phyloP scores from a whole-genome alignment of 2,888 invertebrate species.

The Hirtodrosophila alboralis region DNA sequence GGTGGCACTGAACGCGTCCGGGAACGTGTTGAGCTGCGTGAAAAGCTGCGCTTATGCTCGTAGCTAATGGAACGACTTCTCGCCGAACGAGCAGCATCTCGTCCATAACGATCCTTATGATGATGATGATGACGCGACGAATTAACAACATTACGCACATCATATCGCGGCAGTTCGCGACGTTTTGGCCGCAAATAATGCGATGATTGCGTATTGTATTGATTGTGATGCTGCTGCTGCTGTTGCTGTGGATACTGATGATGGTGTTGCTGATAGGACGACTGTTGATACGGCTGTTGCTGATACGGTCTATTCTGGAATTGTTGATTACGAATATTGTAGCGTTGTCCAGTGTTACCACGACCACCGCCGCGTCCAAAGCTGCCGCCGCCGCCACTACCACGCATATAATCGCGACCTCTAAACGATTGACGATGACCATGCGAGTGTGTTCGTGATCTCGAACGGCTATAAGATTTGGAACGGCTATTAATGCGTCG shows the following conservation, averaged over 20 bases:
- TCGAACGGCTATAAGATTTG: slow-evolving; percentile 59
- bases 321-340: slow-evolving; percentile 54
- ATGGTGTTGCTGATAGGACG: slow-evolving; percentile 22
- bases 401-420: slow-evolving; percentile 23
- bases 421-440: slow-evolving; percentile 29
- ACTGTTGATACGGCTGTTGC: slow-evolving; percentile 15
- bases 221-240: slow-evolving; percentile 37
- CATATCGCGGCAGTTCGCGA: slow-evolving; percentile 92
- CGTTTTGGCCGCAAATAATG: slow-evolving; percentile 85
- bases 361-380: slow-evolving; percentile 23
- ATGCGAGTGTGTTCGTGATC: slow-evolving; percentile 61
- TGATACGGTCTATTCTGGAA: slow-evolving; percentile 46
- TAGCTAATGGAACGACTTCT: slow-evolving; percentile 80
- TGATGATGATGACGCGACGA: slow-evolving; percentile 83
- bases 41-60: slow-evolving; percentile 58
- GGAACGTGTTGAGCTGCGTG: slow-evolving; percentile 71
- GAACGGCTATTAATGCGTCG: slow-evolving; percentile 60
- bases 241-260: slow-evolving; percentile 19
- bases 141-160: slow-evolving; percentile 91
- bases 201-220: slow-evolving; percentile 31
- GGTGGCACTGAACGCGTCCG: slow-evolving; percentile 66
- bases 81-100: slow-evolving; percentile 87
- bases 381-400: too few relatives aligned
- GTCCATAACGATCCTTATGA: slow-evolving; percentile 91
- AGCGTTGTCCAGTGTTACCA: slow-evolving; percentile 50